Percentiles rank a stretch among this genome's conserved stretches.
Conservation (phyloP, 2,113 vertebrate species). For the Larimichthys polyactis region DNA sequence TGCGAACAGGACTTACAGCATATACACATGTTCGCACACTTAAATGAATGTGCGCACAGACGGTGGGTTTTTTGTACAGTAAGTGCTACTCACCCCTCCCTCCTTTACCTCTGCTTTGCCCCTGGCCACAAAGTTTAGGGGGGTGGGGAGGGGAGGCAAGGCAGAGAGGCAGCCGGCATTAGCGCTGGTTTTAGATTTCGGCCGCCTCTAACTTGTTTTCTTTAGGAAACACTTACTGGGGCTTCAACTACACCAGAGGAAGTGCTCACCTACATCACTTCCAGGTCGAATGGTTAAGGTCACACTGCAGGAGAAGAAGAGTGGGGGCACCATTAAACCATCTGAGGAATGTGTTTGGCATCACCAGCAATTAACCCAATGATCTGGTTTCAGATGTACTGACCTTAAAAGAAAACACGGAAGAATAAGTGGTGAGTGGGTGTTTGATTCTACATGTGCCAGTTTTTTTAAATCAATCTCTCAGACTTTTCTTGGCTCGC, state of each 20-base stretch:
- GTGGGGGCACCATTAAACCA: slow-evolving; percentile 17
- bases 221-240: slow-evolving; percentile 80
- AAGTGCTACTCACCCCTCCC: slow-evolving; percentile 2
- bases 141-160: slow-evolving; percentile 47
- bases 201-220: slow-evolving; percentile 77
- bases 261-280: slow-evolving; percentile 77
- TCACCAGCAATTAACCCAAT: slow-evolving; percentile 52
- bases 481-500: slow-evolving; percentile 9
- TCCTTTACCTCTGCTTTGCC: slow-evolving; percentile 36
- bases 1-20: slow-evolving; percentile 56
- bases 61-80: slow-evolving; percentile 29
- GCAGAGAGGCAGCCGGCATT: slow-evolving; percentile 66
- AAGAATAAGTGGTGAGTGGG: slow-evolving; percentile 6
- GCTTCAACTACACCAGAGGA: slow-evolving; percentile 70
- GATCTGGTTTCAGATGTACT: slow-evolving; percentile 34
- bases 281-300: slow-evolving; percentile 64
- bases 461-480: too few species aligned
- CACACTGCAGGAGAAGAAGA: slow-evolving; percentile 42
- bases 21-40: slow-evolving; percentile 58
- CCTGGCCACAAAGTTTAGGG: slow-evolving; percentile 35
- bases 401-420: slow-evolving; percentile 51
- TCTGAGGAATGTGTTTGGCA: slow-evolving; percentile 60
- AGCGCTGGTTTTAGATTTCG: slow-evolving; percentile 78
- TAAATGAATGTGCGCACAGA: slow-evolving; percentile 50
- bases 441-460: slow-evolving; percentile 27